These are phyloP conservation scores for Echiichthys vipera DNA, from an alignment of 2,797 vertebrate genomes.

Conservation along the genomic window DNA sequence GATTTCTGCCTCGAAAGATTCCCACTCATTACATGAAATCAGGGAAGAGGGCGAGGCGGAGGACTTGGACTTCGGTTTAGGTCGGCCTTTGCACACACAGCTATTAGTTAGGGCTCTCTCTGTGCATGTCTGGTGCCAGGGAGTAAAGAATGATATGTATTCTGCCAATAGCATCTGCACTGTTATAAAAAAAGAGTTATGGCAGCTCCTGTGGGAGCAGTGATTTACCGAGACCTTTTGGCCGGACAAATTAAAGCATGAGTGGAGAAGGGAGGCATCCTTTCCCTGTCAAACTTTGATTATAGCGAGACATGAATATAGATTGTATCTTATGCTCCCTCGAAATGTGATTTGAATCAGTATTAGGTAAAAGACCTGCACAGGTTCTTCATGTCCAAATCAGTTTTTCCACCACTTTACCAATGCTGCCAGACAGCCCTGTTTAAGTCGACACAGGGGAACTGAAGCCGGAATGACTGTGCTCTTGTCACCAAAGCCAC, in stretches of 20 bases:
- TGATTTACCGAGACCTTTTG: conserved; percentile 52
- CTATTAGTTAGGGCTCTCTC: conserved; percentile 10
- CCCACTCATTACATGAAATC: conserved; percentile 36
- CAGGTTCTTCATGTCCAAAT: too few species aligned
- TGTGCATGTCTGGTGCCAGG: conserved; percentile 28
- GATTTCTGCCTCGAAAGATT: conserved; percentile 37
- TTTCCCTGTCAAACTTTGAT: conserved; percentile 30
- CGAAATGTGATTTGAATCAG: conserved; percentile 23
- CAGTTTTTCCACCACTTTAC: too few species aligned
- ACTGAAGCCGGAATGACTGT: too few species aligned
- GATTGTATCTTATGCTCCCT: conserved; percentile 2
- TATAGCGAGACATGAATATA: conserved; percentile 9
- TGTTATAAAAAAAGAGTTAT: conserved; percentile 42
- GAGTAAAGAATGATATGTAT: conserved; percentile 41
- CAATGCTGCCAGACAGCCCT: too few species aligned
- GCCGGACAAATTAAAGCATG: conserved; percentile 48
- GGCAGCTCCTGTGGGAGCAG: background rate
- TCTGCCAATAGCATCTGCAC: conserved; percentile 35
- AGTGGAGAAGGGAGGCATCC: conserved; percentile 20
- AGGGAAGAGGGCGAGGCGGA: conserved; percentile 19
- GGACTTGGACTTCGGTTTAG: conserved; percentile 13
- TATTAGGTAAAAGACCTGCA: background rate
- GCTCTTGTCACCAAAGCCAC: too few species aligned
- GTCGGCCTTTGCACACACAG: conserved; percentile 15
- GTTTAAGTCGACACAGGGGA: too few species aligned